Base-by-base conservation (phyloP, 2,113 vertebrate species). In the Ornithorhynchus anatinus region DNA sequence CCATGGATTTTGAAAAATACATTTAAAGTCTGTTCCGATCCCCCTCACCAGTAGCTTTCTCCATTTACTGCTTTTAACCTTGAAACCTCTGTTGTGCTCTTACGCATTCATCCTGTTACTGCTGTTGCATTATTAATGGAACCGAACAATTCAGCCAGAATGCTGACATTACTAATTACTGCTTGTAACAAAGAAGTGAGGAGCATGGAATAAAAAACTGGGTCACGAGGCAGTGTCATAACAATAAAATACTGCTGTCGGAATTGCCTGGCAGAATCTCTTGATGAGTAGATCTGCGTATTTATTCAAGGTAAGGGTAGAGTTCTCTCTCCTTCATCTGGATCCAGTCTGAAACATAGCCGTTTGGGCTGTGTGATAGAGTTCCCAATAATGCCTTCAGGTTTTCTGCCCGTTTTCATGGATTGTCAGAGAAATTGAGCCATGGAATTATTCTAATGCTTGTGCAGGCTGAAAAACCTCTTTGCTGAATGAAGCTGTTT, bases 11-110 rank as follows among this genome's bases (percentile, higher is more conserved):
- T 83, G 69, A 72, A 85, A 72, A 69, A 2, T 25, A 14, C 6
- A 10, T 62, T 78, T 59, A 37, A 71, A 84, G 58, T 77, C 72
- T 87, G 77, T 54, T 27, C 63, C 75, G 85, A 47, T 23, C 62
- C 13, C 2, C 50, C 9, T 29, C 76, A 25, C 1, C 51, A 50
- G 44, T 72, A 57, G 27, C 67, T 69, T 63, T 69, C 61, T 83
- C 48, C 72, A 33, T 80, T n/a, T 76, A 47, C 1, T 84, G 84
- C 86, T 82, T 91, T 89, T 92, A 91, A 92, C 89, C 91, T 92
- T 91, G 89, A 89, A 84, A 10, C 72, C 76, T 85, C 79, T 74
- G 12, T 71, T 78, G 19, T 45, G 47, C 56, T 35, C 23, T 84
- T 59, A 44, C 11, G 12, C 42, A n/a, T 75, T 73, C 77, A 42